Evolutionary conservation across 2,888 invertebrate species (phyloP), one percentile per base, ranked within the genome.

Genomic region (Agrochola lychnidis): DNA sequence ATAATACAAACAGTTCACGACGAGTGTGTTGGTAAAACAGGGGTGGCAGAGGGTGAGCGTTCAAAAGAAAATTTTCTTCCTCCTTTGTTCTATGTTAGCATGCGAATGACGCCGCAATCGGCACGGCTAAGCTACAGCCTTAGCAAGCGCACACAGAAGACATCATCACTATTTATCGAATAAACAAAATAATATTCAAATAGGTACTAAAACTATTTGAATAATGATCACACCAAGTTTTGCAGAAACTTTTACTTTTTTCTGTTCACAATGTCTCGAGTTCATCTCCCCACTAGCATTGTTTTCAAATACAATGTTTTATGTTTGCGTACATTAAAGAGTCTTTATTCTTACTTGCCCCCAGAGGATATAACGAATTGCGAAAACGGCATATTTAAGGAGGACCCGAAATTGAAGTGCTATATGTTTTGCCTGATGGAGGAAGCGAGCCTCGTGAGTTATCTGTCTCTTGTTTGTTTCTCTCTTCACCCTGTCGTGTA

Each of bases 311-410:
- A 92, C 88, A 90, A 91, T 91, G 91, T 92, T 91, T 90, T 88
- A 91, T 92, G 92, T 94, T 93, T 93, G 88, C 89, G 91, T 92
- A 94, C 91, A 94, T 94, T 95, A 94, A 94, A 94, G 90, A 93
- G 91, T 92, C 93, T 94, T 95, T 94, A 95, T 94, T 94, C 91
- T 91, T 92, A 92, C 92, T 94, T 94, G 94, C 90, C 94, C 95
- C 94, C 96, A 97, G 97, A 94, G 94, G 97, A 97, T 93, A 96
- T 97, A 93, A 89, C 91, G 92, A 96, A 97, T 95, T 97, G 97
- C 92, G 96, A 96, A 95, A 95, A 95, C 90, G 97, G 97, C 93
- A 96, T 96, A 95, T 97, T 97, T 95, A 96, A 97, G 93, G 96
- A 97, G 91, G 96, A 97, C 91, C 87, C 91, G 88, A 96, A 96